phyloP scores from a whole-genome alignment of 2,113 vertebrate species.

The Fulica atra region DNA sequence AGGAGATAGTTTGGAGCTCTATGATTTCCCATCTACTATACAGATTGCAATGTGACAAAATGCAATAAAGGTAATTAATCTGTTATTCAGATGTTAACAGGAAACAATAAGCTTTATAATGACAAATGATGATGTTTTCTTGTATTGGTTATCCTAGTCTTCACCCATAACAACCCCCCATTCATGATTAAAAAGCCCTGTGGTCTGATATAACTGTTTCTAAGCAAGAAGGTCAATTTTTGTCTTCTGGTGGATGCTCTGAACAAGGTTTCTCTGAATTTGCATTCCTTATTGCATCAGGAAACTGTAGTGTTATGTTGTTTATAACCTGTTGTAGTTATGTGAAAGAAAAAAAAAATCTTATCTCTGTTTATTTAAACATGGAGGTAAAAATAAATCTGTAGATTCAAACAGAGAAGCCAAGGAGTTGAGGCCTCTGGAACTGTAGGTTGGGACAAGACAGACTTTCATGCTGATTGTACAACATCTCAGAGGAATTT shows the following conservation, averaged over 20 bases:
- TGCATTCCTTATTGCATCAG: neutral
- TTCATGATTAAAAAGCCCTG: neutral
- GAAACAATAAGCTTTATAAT: neutral
- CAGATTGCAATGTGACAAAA: neutral
- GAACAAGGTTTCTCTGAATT: neutral
- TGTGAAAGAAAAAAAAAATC: neutral
- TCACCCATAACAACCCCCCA: neutral
- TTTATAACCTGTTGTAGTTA: neutral
- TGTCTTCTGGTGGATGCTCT: neutral
- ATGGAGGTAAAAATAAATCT: neutral
- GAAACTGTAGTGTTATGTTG: neutral
- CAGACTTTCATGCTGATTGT: neutral
- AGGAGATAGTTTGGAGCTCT: neutral
- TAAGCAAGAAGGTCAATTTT: neutral
- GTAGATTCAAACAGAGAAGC: neutral
- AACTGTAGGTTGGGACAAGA: neutral
- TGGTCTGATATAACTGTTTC: neutral
- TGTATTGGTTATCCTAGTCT: neutral
- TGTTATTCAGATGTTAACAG: too few relatives aligned
- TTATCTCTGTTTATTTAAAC: neutral
- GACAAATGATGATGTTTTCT: neutral
- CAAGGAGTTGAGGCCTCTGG: neutral
- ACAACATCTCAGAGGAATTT: neutral
- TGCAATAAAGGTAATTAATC: neutral
- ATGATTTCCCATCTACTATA: neutral